Conservation (phyloP, 2,888 invertebrate genomes). For the Apantesis nais region DNA sequence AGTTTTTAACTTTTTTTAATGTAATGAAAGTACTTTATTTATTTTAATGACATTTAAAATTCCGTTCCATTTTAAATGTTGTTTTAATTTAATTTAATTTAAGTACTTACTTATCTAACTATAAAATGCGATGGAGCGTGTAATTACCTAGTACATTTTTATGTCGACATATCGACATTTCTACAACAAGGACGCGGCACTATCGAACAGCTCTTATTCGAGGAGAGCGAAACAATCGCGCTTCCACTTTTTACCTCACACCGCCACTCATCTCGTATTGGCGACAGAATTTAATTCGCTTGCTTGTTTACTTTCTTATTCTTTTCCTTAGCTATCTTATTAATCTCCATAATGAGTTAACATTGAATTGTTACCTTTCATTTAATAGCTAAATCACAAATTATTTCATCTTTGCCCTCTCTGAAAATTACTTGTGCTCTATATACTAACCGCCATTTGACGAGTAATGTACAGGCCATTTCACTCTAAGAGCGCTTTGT, state of each 20-base stretch:
- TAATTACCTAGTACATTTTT: background rate
- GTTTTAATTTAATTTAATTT: too few species aligned
- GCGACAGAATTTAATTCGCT: conserved; percentile 75
- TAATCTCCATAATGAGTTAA: conserved; percentile 67
- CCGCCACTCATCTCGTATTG: conserved; percentile 70
- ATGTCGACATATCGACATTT: conserved; percentile 51
- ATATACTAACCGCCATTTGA: conserved; percentile 53
- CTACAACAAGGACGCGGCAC: conserved; percentile 42
- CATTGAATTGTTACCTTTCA: conserved; percentile 39
- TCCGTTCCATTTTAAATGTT: too few species aligned
- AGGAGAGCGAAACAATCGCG: conserved; percentile 68
- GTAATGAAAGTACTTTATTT: background rate
- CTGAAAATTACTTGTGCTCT: conserved; percentile 44
- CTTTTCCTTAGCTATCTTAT: conserved; percentile 58
- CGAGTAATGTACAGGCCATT: conserved; percentile 57
- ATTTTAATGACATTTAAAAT: background rate
- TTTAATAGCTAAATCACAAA: conserved; percentile 4
- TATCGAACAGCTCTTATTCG: conserved; percentile 54
- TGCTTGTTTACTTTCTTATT: conserved; percentile 68
- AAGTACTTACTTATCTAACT: background rate
- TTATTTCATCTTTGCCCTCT: conserved; percentile 6
- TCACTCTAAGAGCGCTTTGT: conserved; percentile 51
- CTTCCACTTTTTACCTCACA: conserved; percentile 72
- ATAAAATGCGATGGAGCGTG: background rate
- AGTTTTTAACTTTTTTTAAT: background rate